Conservation (phyloP, 2,888 invertebrate genomes). For the Toxonevra muliebris region DNA sequence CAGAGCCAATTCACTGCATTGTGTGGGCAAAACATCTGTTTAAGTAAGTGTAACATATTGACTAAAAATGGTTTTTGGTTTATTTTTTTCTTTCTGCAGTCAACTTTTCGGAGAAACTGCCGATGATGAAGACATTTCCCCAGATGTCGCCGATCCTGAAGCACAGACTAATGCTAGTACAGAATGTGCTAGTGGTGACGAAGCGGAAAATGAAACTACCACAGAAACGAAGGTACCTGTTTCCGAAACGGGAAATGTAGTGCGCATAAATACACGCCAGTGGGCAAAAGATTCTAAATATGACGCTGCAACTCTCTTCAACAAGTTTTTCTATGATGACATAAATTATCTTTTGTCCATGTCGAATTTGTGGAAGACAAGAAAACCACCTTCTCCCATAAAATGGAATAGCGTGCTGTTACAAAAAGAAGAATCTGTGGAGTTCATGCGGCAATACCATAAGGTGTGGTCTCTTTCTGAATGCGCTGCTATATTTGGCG, state of each 20-base stretch:
- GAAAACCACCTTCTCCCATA: constrained; percentile 85
- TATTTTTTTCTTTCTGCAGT: constrained; percentile 67
- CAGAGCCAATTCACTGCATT: constrained; percentile 98
- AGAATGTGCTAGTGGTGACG: constrained; percentile 26
- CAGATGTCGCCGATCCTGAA: constrained; percentile 96
- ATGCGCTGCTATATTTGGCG: constrained; percentile 76
- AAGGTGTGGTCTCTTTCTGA: constrained; percentile 81
- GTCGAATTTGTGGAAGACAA: constrained; percentile 94
- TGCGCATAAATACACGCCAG: constrained; percentile 78
- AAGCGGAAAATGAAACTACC: constrained; percentile 67
- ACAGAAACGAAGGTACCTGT: too few relatives aligned
- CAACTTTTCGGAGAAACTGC: constrained; percentile 98
- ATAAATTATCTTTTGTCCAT: constrained; percentile 93
- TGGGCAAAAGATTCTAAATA: constrained; percentile 90
- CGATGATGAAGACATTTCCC: constrained; percentile 97
- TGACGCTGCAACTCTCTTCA: constrained; percentile 85
- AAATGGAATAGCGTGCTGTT: constrained; percentile 75
- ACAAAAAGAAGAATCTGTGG: constrained; percentile 28
- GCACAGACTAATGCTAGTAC: constrained; percentile 67
- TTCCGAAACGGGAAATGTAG: constrained; percentile 66
- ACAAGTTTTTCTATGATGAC: constrained; percentile 94
- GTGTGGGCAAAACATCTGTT: constrained; percentile 99
- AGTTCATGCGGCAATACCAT: constrained; percentile 73
- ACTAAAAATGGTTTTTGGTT: constrained; percentile 2
- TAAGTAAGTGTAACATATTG: constrained; percentile 72